Evolutionary conservation across 1,140 invertebrate genomes (phyloP).

Genomic region (Caenorhabditis briggsae): DNA sequence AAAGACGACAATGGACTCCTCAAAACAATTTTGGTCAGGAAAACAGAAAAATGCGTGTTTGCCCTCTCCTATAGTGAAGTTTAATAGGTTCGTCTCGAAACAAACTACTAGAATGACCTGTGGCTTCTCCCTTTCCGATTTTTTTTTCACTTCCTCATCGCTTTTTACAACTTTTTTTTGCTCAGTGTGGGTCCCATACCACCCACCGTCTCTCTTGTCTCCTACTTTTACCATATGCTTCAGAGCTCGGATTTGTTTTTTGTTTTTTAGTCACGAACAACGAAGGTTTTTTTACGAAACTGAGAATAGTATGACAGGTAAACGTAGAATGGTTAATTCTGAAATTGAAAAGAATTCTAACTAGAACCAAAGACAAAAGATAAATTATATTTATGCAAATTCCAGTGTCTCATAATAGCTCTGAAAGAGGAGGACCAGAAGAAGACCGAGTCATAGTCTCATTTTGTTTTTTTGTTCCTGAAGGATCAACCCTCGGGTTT

Average conservation of each 20-base stretch:
- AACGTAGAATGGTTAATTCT: slow-evolving; percentile 8
- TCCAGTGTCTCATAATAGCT: slow-evolving; percentile 7
- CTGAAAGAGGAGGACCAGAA: not conserved
- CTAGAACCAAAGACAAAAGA: not conserved
- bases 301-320: slow-evolving; percentile 20
- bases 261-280: not conserved
- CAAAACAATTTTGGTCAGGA: slow-evolving; percentile 27
- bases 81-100: slow-evolving; percentile 42
- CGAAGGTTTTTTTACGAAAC: not conserved
- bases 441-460: slow-evolving; percentile 10
- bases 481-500: not conserved
- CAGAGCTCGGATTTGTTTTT: slow-evolving; percentile 1
- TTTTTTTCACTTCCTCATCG: slow-evolving; percentile 30
- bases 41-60: not conserved
- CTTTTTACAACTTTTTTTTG: slow-evolving; percentile 9
- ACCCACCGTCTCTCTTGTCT: not conserved
- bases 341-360: slow-evolving; percentile 1
- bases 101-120: not conserved
- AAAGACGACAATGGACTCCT: slow-evolving; percentile 8
- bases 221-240: slow-evolving; percentile 2
- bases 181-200: not conserved
- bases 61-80: slow-evolving; percentile 1
- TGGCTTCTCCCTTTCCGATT: slow-evolving; percentile 15
- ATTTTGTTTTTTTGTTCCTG: not conserved
- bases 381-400: not conserved